Percentiles rank a stretch among this genome's conserved stretches.
Evolutionary conservation across 1,140 invertebrate species (phyloP).

Genomic region (Lepeophtheirus salmonis): DNA sequence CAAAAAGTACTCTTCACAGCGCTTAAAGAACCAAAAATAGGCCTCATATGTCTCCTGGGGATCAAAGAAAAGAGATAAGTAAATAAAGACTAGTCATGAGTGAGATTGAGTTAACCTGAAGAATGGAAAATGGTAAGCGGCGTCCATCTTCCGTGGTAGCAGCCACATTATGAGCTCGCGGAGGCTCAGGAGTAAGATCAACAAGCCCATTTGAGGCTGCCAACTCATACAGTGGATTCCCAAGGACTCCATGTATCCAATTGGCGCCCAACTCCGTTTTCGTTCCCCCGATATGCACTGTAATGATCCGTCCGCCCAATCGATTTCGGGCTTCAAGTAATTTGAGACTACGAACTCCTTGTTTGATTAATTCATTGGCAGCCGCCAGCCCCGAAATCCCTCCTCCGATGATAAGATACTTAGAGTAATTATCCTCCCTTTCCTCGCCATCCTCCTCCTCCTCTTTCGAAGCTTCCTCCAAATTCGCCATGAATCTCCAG

Average conservation of each 20-base stretch:
- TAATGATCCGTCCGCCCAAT: conserved; percentile 56
- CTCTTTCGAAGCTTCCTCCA: too few species aligned
- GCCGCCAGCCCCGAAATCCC: conserved; percentile 68
- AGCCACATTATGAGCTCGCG: conserved; percentile 65
- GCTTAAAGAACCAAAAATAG: conserved; percentile 62
- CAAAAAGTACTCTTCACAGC: conserved; percentile 74
- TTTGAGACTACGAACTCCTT: conserved; percentile 52
- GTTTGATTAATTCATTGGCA: conserved; percentile 59
- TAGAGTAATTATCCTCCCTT: conserved; percentile 23
- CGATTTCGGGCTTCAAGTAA: conserved; percentile 57
- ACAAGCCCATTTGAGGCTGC: conserved; percentile 39
- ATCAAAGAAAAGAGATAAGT: conserved; percentile 1
- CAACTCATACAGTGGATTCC: conserved; percentile 63
- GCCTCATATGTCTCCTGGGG: conserved; percentile 63
- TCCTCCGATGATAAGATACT: conserved; percentile 62
- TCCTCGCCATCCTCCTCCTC: conserved; percentile 3
- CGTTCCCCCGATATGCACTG: conserved; percentile 31
- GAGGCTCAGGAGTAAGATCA: conserved; percentile 27
- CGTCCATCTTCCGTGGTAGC: conserved; percentile 65
- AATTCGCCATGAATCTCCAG: too few species aligned
- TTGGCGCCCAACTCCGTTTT: conserved; percentile 70
- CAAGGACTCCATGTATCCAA: conserved; percentile 78
- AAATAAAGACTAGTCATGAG: conserved; percentile 19
- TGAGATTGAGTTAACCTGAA: conserved; percentile 35
- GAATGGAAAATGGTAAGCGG: conserved; percentile 53